Evolutionary conservation across 2,888 invertebrate species (phyloP), one percentile per base, ranked within the genome.

Genomic region (Sesamia inferens): DNA sequence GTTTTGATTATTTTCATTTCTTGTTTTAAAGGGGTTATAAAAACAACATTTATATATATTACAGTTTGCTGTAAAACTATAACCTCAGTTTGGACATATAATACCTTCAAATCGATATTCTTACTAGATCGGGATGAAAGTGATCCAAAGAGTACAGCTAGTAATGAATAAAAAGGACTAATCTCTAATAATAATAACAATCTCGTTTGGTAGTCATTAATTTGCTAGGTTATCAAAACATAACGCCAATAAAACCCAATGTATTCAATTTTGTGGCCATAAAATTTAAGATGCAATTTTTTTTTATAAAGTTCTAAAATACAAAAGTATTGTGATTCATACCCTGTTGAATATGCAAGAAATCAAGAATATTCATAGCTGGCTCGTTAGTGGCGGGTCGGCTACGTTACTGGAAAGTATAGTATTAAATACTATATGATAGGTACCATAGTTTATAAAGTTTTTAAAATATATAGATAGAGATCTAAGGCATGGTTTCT

Each of bases 281-380:
- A 84, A 76, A 75, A 39, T 51, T 80, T 81, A 73, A 79, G 76
- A 68, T 79, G 54, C 68, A 73, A 85, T 85, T 87, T 89, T 89
- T 63, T 91, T 84, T 76, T 89, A 89, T 90, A 89, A 91, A 91
- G 87, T 90, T 91, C 90, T 92, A 90, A 92, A 93, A 91, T 92
- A 89, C 85, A 92, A 91, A 93, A 92, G 90, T 92, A 90, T 94
- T 93, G 93, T 93, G 93, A 94, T 94, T 94, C 92, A 94, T 93
- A 90, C 91, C 90, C 93, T 92, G 91, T 88, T 95, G 94, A 95
- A 95, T 95, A 94, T 94, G 90, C 94, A 93, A 90, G 89, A 85
- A 90, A 88, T 90, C 74, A 87, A 86, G 92, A 94, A 94, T 94
- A 94, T 94, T 94, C 94, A 94, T 94, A 90, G 91, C 90, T 81